Percentiles rank a stretch among this genome's conserved stretches.
Conservation (phyloP, 2,888 invertebrate genomes). For the Netelia melanura region DNA sequence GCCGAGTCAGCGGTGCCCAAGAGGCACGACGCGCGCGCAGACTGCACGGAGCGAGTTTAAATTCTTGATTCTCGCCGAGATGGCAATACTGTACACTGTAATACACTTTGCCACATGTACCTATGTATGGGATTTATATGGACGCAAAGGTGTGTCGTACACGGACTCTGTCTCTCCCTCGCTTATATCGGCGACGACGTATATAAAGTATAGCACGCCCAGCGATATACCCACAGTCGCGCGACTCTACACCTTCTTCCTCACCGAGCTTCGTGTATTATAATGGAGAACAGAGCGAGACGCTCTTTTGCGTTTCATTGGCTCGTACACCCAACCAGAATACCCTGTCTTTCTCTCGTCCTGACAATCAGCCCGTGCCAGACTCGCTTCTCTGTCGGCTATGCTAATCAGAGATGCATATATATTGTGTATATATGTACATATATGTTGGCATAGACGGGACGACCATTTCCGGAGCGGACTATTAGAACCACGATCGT, state of each 20-base stretch:
- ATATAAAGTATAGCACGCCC: too few relatives aligned
- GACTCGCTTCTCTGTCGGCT: constrained; percentile 69
- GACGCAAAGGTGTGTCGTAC: background rate
- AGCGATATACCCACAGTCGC: too few relatives aligned
- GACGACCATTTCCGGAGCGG: constrained; percentile 69
- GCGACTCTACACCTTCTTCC: too few relatives aligned
- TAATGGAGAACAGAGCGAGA: background rate
- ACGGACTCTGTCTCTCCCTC: too few relatives aligned
- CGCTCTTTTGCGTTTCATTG: constrained; percentile 44
- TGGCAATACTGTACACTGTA: constrained; percentile 19
- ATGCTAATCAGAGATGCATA: constrained; percentile 61
- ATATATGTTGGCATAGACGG: background rate
- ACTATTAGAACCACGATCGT: constrained; percentile 42
- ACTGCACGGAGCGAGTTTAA: constrained; percentile 33
- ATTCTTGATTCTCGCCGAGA: constrained; percentile 37
- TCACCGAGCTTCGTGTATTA: too few relatives aligned
- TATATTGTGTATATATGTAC: background rate
- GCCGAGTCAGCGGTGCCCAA: constrained; percentile 54
- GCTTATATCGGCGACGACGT: too few relatives aligned
- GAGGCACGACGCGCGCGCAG: constrained; percentile 21
- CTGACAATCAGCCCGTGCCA: constrained; percentile 59
- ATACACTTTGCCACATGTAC: background rate
- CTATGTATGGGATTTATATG: background rate
- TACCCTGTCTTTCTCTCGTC: background rate
- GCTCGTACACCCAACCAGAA: background rate